These are phyloP conservation scores for Zaprionus africanus DNA, from an alignment of 1,140 invertebrate genomes.

Conservation along the genomic window DNA sequence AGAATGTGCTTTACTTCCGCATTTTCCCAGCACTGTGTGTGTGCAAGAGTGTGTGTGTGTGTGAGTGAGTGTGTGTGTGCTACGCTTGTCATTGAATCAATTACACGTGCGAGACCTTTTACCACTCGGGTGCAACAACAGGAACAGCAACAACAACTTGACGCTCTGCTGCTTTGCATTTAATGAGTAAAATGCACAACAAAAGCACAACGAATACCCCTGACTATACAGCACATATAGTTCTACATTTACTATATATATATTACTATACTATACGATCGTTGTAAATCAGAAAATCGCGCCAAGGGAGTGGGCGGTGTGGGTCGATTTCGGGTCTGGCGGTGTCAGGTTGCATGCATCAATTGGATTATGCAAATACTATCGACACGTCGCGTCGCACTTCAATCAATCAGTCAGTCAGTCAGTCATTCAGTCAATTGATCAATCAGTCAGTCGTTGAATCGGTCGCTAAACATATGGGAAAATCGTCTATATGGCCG, in stretches of 20 bases:
- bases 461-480: neutral
- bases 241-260: neutral
- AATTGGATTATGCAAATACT: constrained; percentile 50
- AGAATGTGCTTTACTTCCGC: constrained; percentile 48
- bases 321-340: neutral
- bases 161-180: constrained; percentile 20
- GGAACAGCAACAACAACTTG: constrained; percentile 25
- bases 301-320: neutral
- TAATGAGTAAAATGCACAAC: constrained; percentile 20
- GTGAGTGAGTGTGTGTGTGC: constrained; percentile 37
- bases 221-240: neutral
- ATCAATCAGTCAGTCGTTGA: neutral
- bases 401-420: constrained; percentile 34
- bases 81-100: constrained; percentile 43
- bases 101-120: constrained; percentile 76
- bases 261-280: neutral
- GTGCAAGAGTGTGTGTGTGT: constrained; percentile 14
- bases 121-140: constrained; percentile 37
- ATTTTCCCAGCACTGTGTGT: constrained; percentile 3
- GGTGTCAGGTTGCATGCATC: constrained; percentile 7
- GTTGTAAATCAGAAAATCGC: neutral
- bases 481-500: neutral
- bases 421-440: neutral
- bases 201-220: constrained; percentile 10
- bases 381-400: constrained; percentile 10